These are phyloP conservation scores for Drosophila elegans DNA, from an alignment of 1,140 invertebrate species.

Conservation along the genomic window DNA sequence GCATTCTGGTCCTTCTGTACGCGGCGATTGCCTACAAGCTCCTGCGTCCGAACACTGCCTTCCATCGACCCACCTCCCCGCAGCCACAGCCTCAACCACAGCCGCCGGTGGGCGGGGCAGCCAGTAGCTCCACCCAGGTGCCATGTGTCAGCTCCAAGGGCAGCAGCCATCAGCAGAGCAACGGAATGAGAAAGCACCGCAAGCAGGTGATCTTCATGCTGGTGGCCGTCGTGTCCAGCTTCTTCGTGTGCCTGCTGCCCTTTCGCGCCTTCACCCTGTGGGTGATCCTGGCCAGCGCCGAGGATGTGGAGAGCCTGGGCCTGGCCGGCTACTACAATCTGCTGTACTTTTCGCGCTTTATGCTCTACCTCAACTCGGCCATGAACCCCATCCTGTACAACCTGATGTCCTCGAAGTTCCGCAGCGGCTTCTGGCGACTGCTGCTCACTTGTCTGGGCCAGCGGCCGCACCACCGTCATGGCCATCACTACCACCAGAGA, in stretches of 20 bases:
- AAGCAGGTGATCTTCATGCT: slow-evolving; percentile 94
- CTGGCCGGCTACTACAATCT: slow-evolving; percentile 94
- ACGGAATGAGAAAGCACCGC: slow-evolving; percentile 86
- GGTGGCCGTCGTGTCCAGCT: slow-evolving; percentile 94
- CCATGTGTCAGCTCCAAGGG: slow-evolving; percentile 46
- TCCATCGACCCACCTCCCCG: slow-evolving; percentile 84
- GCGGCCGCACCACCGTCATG: slow-evolving; percentile 52
- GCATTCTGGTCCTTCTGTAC: slow-evolving; percentile 93
- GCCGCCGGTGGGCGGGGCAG: slow-evolving; percentile 2
- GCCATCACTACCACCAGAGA: slow-evolving; percentile 43
- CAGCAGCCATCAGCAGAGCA: slow-evolving; percentile 77
- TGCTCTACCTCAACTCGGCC: slow-evolving; percentile 95
- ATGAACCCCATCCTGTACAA: slow-evolving; percentile 96
- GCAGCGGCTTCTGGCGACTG: slow-evolving; percentile 89
- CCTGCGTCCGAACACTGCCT: slow-evolving; percentile 85
- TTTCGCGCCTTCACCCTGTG: slow-evolving; percentile 94
- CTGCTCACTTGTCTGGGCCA: slow-evolving; percentile 67
- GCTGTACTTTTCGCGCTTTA: slow-evolving; percentile 93
- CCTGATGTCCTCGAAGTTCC: slow-evolving; percentile 95
- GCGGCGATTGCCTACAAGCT: slow-evolving; percentile 92
- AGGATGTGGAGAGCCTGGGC: slow-evolving; percentile 88
- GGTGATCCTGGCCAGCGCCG: slow-evolving; percentile 90
- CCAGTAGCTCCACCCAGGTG: slow-evolving; percentile 1
- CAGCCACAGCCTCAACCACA: slow-evolving; percentile 56
- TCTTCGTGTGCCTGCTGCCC: slow-evolving; percentile 95